These are phyloP conservation scores for Toxostoma redivivum DNA, from an alignment of 2,113 vertebrate genomes.

Conservation along the genomic window DNA sequence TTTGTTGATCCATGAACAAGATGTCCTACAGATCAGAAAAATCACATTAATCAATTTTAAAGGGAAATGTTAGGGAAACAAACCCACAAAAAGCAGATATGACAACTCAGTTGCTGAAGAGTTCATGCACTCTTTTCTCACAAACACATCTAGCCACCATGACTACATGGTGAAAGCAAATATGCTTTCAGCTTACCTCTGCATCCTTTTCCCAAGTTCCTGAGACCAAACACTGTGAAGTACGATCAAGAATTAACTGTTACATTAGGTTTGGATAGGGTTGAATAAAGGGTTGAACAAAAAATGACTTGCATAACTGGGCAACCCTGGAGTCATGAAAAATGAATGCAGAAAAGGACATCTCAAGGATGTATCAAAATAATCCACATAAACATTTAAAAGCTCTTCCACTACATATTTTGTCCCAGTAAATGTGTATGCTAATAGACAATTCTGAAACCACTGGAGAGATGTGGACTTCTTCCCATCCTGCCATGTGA, in stretches of 20 bases:
- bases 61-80: background rate
- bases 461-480: background rate
- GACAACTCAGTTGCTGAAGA: background rate
- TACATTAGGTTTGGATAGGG: background rate
- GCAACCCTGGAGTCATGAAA: background rate
- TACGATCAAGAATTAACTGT: background rate
- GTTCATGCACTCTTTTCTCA: background rate
- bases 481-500: rapidly evolving
- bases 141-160: background rate
- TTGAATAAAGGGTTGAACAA: background rate
- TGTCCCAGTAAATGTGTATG: background rate
- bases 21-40: background rate
- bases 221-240: background rate
- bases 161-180: background rate
- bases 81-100: background rate
- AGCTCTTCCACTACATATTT: background rate
- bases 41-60: background rate
- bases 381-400: background rate
- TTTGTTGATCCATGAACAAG: background rate
- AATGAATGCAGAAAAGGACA: background rate
- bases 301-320: background rate
- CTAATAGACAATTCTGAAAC: background rate
- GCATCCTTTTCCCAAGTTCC: background rate
- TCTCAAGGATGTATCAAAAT: background rate
- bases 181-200: background rate